Percentiles rank a stretch among this genome's conserved stretches.
phyloP scores from a whole-genome alignment of 2,113 vertebrate species.

The Grammomys dolichurus region DNA sequence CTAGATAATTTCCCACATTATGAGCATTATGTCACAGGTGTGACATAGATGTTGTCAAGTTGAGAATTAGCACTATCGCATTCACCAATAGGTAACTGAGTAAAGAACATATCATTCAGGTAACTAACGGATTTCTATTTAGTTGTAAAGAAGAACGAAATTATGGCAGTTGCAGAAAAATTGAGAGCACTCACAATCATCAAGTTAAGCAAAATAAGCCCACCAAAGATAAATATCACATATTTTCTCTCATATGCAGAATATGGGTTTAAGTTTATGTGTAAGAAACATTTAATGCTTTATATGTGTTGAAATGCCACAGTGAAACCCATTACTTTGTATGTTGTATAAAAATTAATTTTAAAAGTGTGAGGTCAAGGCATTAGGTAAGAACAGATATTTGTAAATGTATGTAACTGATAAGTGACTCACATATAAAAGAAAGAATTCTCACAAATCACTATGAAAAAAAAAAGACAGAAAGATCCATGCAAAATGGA shows the following conservation, averaged over 20 bases:
- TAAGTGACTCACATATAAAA: background rate
- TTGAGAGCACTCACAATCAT: background rate
- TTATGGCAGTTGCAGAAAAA: background rate
- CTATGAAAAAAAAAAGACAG: constrained; percentile 14
- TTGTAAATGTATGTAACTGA: constrained; percentile 7
- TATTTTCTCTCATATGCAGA: background rate
- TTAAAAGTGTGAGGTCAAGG: constrained; percentile 24
- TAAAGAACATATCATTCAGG: background rate
- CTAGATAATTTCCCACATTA: background rate
- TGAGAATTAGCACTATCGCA: background rate
- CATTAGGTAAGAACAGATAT: background rate
- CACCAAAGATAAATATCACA: background rate
- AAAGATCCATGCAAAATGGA: background rate
- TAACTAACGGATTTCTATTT: background rate
- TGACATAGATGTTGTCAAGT: background rate
- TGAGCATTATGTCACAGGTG: background rate
- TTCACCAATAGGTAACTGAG: background rate
- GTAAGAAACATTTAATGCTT: background rate
- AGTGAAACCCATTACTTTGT: background rate
- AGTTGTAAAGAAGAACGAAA: background rate
- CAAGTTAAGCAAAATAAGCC: background rate
- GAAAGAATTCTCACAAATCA: background rate
- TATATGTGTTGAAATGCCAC: background rate
- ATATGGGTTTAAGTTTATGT: background rate
- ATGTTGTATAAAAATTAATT: background rate